These are phyloP conservation scores for Falco novaeseelandiae DNA, from an alignment of 2,797 vertebrate genomes.

Conservation along the genomic window DNA sequence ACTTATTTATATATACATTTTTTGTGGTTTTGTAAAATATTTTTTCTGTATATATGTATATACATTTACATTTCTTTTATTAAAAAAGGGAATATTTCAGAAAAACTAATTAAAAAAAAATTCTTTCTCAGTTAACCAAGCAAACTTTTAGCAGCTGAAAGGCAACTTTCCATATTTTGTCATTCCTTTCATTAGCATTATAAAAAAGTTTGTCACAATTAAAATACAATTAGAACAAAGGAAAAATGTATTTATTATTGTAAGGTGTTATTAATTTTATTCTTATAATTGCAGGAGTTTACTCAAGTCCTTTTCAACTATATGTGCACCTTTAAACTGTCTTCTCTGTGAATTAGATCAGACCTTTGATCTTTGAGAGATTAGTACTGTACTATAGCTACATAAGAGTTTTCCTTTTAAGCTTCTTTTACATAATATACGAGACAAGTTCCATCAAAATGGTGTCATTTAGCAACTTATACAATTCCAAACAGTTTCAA, in stretches of 20 bases:
- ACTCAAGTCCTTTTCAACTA: neutral
- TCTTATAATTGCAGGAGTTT: neutral
- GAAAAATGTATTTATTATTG: neutral
- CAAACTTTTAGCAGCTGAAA: neutral
- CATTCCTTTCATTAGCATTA: neutral
- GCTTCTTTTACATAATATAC: neutral
- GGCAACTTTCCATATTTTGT: neutral
- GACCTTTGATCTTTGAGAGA: neutral
- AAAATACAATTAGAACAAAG: neutral
- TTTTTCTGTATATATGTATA: neutral
- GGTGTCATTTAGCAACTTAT: neutral
- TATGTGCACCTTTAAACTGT: neutral
- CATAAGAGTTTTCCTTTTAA: neutral
- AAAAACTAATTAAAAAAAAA: neutral
- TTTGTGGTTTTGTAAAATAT: accelerated
- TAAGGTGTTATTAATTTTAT: neutral
- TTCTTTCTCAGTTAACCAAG: neutral
- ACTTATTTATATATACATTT: neutral
- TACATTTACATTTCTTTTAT: neutral
- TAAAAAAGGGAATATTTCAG: neutral
- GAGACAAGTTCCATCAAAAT: neutral
- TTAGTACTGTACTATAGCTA: neutral
- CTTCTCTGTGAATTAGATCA: neutral
- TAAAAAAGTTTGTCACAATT: neutral
- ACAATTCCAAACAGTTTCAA: neutral